Percentiles rank a stretch among this genome's conserved stretches.
phyloP scores from a whole-genome alignment of 2,888 invertebrate genomes.

The Dasypolia templi region DNA sequence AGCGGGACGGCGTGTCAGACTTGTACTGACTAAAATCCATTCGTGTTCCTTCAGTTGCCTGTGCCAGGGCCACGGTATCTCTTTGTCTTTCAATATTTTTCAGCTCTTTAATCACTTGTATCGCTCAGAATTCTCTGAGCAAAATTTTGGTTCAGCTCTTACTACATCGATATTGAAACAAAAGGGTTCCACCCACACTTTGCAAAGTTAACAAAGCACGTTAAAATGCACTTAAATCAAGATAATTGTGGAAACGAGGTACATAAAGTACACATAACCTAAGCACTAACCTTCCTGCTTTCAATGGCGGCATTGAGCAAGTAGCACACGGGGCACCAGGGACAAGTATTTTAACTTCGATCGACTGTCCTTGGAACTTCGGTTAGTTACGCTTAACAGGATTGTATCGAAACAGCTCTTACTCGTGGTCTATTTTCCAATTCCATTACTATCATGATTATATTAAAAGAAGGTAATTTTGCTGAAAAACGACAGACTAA shows the following conservation, averaged over 20 bases:
- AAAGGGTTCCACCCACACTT: background rate
- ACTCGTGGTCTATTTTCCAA: background rate
- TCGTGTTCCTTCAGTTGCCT: no score
- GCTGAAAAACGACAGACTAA: background rate
- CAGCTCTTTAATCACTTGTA: no score
- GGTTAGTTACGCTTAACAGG: constrained; percentile 4
- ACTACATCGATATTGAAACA: background rate
- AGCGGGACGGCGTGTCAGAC: no score
- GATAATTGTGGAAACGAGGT: constrained; percentile 13
- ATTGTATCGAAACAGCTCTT: background rate
- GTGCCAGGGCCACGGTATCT: no score
- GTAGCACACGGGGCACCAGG: constrained; percentile 52
- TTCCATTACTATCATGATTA: background rate
- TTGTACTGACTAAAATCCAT: no score
- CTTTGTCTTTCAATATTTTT: no score
- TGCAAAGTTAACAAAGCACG: constrained; percentile 9
- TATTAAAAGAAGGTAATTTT: background rate
- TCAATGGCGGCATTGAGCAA: constrained; percentile 54
- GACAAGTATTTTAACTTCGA: constrained; percentile 38
- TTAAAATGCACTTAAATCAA: constrained; percentile 43
- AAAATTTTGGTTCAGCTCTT: background rate
- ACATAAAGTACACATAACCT: constrained; percentile 14
- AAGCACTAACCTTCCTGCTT: constrained; percentile 35
- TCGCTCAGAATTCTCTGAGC: background rate
- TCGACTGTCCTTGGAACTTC: constrained; percentile 17